Conservation (phyloP, 2,113 vertebrate genomes). For the Cettia cetti region DNA sequence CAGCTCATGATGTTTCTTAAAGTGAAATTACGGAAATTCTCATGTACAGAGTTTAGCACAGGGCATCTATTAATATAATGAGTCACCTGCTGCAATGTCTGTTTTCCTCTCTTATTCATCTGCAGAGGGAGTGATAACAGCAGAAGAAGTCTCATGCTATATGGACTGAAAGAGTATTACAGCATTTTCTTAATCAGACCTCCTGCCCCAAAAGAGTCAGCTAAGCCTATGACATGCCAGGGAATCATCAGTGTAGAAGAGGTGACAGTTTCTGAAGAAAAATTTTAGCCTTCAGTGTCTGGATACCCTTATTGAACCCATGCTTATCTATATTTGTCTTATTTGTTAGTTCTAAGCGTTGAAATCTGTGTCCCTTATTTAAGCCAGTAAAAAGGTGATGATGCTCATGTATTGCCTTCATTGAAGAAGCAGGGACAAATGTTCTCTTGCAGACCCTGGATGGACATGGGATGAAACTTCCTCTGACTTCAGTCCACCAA, state of each 20-base stretch:
- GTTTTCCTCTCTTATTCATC: neutral
- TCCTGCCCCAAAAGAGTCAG: neutral
- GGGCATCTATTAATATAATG: neutral
- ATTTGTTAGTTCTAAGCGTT: neutral
- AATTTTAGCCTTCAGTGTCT: neutral
- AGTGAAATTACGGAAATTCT: neutral
- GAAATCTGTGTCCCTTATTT: neutral
- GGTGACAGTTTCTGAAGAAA: neutral
- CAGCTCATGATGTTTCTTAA: slow-evolving; percentile 1
- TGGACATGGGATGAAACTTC: neutral
- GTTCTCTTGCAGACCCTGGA: neutral
- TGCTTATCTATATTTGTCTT: neutral
- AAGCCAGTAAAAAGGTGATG: neutral
- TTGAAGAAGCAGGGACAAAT: neutral
- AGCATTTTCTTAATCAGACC: neutral
- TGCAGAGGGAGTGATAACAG: neutral
- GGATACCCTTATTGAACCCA: neutral
- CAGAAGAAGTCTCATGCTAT: neutral
- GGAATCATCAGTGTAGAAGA: neutral
- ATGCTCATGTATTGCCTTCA: neutral
- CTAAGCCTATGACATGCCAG: neutral
- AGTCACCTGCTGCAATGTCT: neutral
- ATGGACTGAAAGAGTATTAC: neutral
- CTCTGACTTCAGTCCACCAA: neutral
- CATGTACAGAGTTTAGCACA: neutral